Conservation (phyloP, 1,140 invertebrate genomes). For the Atta colombica region DNA sequence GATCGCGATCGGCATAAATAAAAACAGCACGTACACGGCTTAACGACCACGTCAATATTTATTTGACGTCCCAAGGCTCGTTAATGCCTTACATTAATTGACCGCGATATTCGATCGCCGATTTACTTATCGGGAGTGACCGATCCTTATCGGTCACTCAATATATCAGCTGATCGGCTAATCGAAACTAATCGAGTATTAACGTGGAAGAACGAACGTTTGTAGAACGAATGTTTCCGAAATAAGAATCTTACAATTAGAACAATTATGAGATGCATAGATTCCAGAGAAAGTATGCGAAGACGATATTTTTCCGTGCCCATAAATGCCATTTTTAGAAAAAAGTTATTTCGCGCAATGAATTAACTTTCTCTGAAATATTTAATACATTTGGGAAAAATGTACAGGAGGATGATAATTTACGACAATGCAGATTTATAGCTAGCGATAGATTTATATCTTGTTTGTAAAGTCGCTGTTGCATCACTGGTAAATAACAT, state of each 20-base stretch:
- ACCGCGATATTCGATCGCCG: slow-evolving; percentile 1
- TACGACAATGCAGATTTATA: background rate
- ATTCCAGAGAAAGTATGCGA: background rate
- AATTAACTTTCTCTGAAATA: too few species aligned
- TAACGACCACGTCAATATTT: slow-evolving; percentile 54
- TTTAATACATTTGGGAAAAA: background rate
- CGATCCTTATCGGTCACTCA: slow-evolving; percentile 5
- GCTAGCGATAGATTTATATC: background rate
- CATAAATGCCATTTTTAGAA: background rate
- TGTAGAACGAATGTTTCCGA: background rate
- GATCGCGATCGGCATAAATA: slow-evolving; percentile 59
- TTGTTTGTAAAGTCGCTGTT: background rate
- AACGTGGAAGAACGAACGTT: background rate
- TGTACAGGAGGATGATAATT: background rate
- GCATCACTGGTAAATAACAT: slow-evolving; percentile 19
- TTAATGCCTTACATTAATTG: slow-evolving; percentile 52
- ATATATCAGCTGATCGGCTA: background rate
- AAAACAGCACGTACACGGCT: slow-evolving; percentile 36
- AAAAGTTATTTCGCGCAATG: background rate
- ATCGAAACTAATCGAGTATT: slow-evolving; percentile 2
- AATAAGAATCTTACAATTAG: background rate
- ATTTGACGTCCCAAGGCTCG: slow-evolving; percentile 43
- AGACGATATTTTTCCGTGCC: background rate
- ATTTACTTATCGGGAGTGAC: slow-evolving; percentile 31
- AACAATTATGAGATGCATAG: background rate